Evolutionary conservation across 2,797 vertebrate species (phyloP).

Genomic region (Spondyliosoma cantharus): DNA sequence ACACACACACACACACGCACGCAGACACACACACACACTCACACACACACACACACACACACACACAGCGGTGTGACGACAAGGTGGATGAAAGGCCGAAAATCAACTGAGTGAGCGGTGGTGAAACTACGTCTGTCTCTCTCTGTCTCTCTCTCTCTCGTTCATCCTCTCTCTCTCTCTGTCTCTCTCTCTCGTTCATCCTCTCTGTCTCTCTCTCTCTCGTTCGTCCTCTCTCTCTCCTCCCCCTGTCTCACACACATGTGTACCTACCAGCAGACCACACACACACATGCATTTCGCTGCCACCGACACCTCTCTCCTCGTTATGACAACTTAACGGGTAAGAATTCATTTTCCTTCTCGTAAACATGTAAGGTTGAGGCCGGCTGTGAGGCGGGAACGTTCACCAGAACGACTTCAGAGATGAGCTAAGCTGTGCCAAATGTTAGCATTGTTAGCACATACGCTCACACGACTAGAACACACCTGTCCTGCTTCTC

Average conservation of each 20-base stretch:
- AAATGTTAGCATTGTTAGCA: constrained; percentile 24
- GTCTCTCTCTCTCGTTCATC: constrained; percentile 26
- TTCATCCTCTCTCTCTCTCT: constrained; percentile 47
- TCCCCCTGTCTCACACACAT: constrained; percentile 54
- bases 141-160: constrained; percentile 29
- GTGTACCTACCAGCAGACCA: constrained; percentile 45
- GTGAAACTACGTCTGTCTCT: constrained; percentile 53
- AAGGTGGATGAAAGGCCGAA: constrained; percentile 53
- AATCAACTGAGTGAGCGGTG: constrained; percentile 56
- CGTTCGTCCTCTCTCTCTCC: constrained; percentile 44
- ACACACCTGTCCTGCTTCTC: not conserved
- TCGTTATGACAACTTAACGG: constrained; percentile 65
- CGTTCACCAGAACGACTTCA: not conserved
- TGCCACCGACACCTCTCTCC: constrained; percentile 44
- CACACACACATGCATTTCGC: constrained; percentile 49
- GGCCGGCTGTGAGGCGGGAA: not conserved
- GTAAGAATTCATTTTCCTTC: constrained; percentile 50
- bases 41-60: constrained; percentile 37
- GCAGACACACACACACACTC: constrained; percentile 48
- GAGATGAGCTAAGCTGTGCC: not conserved
- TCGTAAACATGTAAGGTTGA: not conserved
- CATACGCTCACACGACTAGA: not conserved
- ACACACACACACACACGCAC: constrained; percentile 49
- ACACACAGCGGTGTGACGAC: constrained; percentile 48
- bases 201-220: constrained; percentile 36